These are phyloP conservation scores for Thripadectes ignobilis DNA, from an alignment of 2,797 vertebrate species.

Conservation along the genomic window DNA sequence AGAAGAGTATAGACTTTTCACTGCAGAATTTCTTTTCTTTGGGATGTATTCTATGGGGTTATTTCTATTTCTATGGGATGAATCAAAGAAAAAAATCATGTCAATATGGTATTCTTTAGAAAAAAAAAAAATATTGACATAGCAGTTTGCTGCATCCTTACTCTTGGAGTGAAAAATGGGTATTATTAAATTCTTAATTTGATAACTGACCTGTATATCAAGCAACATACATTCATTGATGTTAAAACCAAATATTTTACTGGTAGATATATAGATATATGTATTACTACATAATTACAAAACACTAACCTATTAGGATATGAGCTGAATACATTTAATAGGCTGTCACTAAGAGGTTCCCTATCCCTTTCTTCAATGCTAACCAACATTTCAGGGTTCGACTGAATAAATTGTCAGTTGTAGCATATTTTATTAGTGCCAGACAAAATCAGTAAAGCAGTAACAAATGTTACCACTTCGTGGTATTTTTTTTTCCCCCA, in stretches of 20 bases:
- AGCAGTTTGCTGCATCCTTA: neutral
- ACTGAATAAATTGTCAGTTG: neutral
- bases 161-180: neutral
- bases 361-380: neutral
- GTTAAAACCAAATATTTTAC: neutral
- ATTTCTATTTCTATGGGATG: neutral
- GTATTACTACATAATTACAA: neutral
- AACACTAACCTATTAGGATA: neutral
- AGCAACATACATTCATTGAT: neutral
- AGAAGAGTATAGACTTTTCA: neutral
- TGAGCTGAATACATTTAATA: neutral
- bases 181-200: neutral
- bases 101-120: neutral
- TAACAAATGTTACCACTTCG: neutral
- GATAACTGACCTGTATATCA: neutral
- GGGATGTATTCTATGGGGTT: neutral
- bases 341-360: neutral
- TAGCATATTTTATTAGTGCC: neutral
- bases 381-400: neutral
- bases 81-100: neutral
- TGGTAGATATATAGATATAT: neutral
- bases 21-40: neutral
- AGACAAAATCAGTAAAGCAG: neutral
- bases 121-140: neutral
- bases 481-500: too few species aligned